Evolutionary conservation across 2,113 vertebrate species (phyloP), one percentile per base, ranked within the genome.

Genomic region (Odontesthes bonariensis): DNA sequence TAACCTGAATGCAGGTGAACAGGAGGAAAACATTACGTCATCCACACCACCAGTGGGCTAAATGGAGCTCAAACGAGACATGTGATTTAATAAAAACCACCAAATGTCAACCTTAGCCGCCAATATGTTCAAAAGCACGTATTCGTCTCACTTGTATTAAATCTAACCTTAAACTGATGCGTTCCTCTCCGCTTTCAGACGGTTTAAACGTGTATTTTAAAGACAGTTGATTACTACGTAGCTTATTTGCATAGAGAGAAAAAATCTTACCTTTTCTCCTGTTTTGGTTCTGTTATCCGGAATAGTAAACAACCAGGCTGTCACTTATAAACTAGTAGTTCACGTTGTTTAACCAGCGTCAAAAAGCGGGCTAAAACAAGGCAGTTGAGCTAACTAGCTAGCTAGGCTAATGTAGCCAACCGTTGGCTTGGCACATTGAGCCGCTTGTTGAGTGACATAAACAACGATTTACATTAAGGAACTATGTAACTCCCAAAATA

Each of bases 1-100:
- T 67, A 32, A 3, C n/a, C 60, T 1, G 22, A 19, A 27, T 12
- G 17, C 75, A 71, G 65, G 60, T 67, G 49, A 42, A 38, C 16
- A 14, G 52, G 1, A 46, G 67, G 60, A 62, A 82, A 85, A 81
- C 89, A 87, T 90, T 44, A 92, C 91, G 86, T 89, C 86, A 88
- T 59, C 35, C 35, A 6, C 11, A 54, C 16, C 13, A 65, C 46
- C 70, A 49, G 17, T 69, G 77, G 66, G 58, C 46, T 5, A 49
- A n/a, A 62, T 13, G 46, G 0, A 32, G 62, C 23, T 23, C n/a
- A 13, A 31, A 23, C 14, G 11, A 38, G 4, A 59, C 62, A 27
- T 16, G 32, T 4, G 0, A 46, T 44, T 46, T 5, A 5, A 46
- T 16, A 46, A 46, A 46, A 16, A 38, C 35, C 35, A 38, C 35